Base-by-base conservation (phyloP, 2,888 invertebrate species). In the Apoda limacodes region DNA sequence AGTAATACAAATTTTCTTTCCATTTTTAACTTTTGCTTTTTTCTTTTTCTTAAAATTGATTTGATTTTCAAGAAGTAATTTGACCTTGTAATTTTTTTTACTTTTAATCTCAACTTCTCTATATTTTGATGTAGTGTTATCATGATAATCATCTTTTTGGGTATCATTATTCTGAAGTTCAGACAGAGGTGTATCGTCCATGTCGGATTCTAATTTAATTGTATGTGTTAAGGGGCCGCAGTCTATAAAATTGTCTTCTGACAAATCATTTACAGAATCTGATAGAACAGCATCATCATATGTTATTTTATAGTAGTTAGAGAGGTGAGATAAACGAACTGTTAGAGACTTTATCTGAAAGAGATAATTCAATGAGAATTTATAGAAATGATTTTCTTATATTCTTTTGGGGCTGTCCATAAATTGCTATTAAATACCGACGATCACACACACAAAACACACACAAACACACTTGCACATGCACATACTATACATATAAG, bases 171-270 rank as follows among this genome's bases (percentile, higher is more conserved):
- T 32, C 9, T 55, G 36, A 3, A 61, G 38, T 21, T 54, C 50
- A 3, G 63, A 57, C 7, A 67, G 27, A 1, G 65, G 65, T 21
- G 62, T 35, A 13, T 67, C 66, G 21, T 64, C 63, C 0, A 37
- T 13, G 11, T 59, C 55, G 11, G 42, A 50, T 7, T 62, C 62
- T 0, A 32, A 34, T 31, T 60, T 57, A 2, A 58, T 45, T 0
- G 46, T 22, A 14, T 34, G 28, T 9, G 11, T 9, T 0, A 30
- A 38, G 2, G 38, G 30, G 0, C 60, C 58, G 20, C 65, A 65
- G 23, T 65, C 60, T 5, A 69, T 55, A 20, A 67, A 61, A 25
- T 59, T 63, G 17, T 60, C 55, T 5, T 36, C 26, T n/a, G 26
- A 17, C 9, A 42, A 27, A 13, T 34, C 37, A 7, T 33, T 26